Base-by-base conservation (phyloP, 2,888 invertebrate species). In the Chymomyza caudatula region DNA sequence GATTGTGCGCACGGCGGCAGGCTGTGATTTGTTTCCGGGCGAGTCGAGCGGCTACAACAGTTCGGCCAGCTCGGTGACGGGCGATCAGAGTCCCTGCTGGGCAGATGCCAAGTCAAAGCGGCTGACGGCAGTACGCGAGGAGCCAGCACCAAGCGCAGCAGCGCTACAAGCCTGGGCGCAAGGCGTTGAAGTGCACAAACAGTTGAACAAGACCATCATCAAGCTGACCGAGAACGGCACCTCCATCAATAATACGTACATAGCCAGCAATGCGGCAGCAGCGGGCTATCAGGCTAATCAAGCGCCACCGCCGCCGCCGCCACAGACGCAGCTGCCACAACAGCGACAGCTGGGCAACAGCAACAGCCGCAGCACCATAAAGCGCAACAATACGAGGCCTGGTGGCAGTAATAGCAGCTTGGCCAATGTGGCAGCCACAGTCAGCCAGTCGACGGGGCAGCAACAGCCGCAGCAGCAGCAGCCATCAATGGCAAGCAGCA, bases 21-120 rank as follows among this genome's bases (percentile, higher is more conserved):
- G 96, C 52, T 92, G 94, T 6, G 95, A 96, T 88, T 91, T 96
- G 47, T 95, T 95, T 81, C 95, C 95, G 0, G 95, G 95, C 6
- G 95, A 95, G 90, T 95, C 95, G 55, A 95, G 95, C 63, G 96
- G 96, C 5, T 96, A 96, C 91, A 95, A 96, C 87, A 95, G 95
- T 85, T 95, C 95, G 0, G 95, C 95, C n/a, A 95, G 95, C 71
- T 95, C 95, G 23, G 94, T 95, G 1, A 95, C 95, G 0, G 94
- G 93, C 3, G 96, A 95, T 85, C 92, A 94, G 73, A 94, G 93
- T 85, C 93, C 92, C 11, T 94, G 94, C 49, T 94, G 94, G 87
- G 93, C 93, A 0, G 92, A 94, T 68, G 91, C 92, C 47, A 87
- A 89, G 57, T 91, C 92, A 2, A 92, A 94, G 77, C 91, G 95